These are phyloP conservation scores for Synergus japonicus DNA, from an alignment of 2,888 invertebrate species.

Conservation along the genomic window DNA sequence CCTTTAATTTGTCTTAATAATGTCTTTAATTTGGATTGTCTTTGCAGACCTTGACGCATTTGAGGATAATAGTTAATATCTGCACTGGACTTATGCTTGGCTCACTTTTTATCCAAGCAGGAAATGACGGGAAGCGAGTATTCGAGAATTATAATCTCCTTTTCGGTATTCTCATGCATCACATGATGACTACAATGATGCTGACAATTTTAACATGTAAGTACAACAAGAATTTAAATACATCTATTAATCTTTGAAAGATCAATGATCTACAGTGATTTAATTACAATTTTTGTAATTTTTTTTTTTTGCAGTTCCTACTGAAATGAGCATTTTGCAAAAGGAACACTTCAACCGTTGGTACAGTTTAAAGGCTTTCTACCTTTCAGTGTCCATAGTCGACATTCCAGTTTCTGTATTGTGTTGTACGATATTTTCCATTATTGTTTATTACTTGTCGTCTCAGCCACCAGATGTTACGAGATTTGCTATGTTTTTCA, in stretches of 20 bases:
- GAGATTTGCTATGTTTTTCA: slow-evolving; percentile 91
- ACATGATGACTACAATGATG: slow-evolving; percentile 96
- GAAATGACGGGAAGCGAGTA: slow-evolving; percentile 87
- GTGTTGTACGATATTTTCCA: slow-evolving; percentile 85
- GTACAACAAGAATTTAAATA: slow-evolving; percentile 67
- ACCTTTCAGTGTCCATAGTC: slow-evolving; percentile 85
- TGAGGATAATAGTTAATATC: slow-evolving; percentile 86
- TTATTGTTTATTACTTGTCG: slow-evolving; percentile 92
- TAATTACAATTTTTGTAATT: not conserved
- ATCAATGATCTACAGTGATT: not conserved
- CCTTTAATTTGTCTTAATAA: not conserved
- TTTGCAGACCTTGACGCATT: slow-evolving; percentile 87
- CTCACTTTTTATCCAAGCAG: slow-evolving; percentile 85
- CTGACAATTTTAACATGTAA: slow-evolving; percentile 91
- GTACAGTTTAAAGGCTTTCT: slow-evolving; percentile 92
- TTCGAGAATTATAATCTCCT: slow-evolving; percentile 91
- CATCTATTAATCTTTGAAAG: not conserved
- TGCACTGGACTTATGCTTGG: slow-evolving; percentile 88
- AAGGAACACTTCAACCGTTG: slow-evolving; percentile 94
- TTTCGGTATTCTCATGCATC: slow-evolving; percentile 95
- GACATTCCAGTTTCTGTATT: slow-evolving; percentile 89
- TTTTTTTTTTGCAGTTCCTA: slow-evolving; percentile 81
- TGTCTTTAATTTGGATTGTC: slow-evolving; percentile 10
- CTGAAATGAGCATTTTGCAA: slow-evolving; percentile 88
- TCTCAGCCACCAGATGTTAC: slow-evolving; percentile 89